Base-by-base conservation (phyloP, 2,797 vertebrate species). In the Bryconaethiops microstoma region DNA sequence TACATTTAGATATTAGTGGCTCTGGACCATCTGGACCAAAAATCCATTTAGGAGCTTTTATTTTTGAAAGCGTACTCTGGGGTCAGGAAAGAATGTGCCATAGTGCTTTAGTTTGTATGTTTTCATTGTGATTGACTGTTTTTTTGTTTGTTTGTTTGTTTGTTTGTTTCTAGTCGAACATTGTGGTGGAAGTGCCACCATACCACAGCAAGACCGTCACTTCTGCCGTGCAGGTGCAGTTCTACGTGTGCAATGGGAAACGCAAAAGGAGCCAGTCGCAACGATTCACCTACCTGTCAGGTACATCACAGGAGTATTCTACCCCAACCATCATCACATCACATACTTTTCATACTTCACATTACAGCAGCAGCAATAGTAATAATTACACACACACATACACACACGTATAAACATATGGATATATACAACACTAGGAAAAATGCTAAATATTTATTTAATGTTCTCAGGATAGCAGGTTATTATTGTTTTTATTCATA, bases 261-360 rank as follows among this genome's bases (percentile, higher is more conserved):
- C 94, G 98, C 93, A 99, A 99, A 95, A 96, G 97, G 92, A 99
- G 98, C 93, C 98, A 98, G 89, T 97, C 97, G 73, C 97, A 99
- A 74, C 96, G 96, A 88, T 99, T 99, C 90, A 99, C 96, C 80
- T 99, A 99, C 62, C 95, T 96, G 89, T 97, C 98, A 97, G 97
- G 98, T 99, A 95, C 50, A 81, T 75, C 19, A 73, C 39, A 64
- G 14, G 45, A 19, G 2, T 35, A 59, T 76, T 65, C 10, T 2
- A 19, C 13, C 17, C 63, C 17, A 40, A 40, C 65, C 7, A 29
- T 7, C 14, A 7, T 16, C 65, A 29, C 25, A 54, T 23, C 68
- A 67, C 8, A 57, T 25, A 39, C n/a, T 40, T 39, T 8, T 69
- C 45, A 60, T 60, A 59, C 35, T 35, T 35, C 35, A 35, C 35